Percentiles rank a stretch among this genome's conserved stretches.
Evolutionary conservation across 2,113 vertebrate genomes (phyloP).

Genomic region (Labrus mixtus): DNA sequence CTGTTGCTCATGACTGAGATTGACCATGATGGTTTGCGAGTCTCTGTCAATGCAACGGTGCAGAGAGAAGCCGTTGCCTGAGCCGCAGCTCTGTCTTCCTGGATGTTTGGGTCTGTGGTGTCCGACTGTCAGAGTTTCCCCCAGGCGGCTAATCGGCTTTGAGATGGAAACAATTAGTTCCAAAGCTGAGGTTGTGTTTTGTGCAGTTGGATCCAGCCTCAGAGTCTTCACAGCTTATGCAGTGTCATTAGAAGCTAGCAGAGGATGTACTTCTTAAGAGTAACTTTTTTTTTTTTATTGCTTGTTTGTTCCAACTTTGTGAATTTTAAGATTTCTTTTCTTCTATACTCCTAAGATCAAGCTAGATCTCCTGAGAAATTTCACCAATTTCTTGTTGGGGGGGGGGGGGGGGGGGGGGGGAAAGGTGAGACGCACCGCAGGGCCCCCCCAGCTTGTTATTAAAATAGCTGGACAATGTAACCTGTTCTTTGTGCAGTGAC

Average conservation of each 20-base stretch:
- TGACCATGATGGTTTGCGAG: slow-evolving; percentile 54
- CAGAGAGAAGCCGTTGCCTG: slow-evolving; percentile 62
- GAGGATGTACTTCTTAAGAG: slow-evolving; percentile 17
- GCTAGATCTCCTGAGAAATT: not conserved
- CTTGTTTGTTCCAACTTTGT: slow-evolving; percentile 6
- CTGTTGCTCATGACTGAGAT: slow-evolving; percentile 53
- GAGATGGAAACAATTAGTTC: slow-evolving; percentile 80
- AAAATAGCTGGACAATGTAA: slow-evolving; percentile 61
- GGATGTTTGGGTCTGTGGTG: slow-evolving; percentile 65
- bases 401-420: no score
- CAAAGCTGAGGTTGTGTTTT: slow-evolving; percentile 60
- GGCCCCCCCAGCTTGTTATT: slow-evolving; percentile 51
- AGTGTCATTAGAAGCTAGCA: slow-evolving; percentile 50
- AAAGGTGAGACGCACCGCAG: slow-evolving; percentile 2
- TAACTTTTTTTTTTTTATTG: slow-evolving; percentile 28
- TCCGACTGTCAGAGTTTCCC: slow-evolving; percentile 74
- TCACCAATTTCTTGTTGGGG: not conserved
- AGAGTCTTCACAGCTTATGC: slow-evolving; percentile 28
- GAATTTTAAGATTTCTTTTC: not conserved
- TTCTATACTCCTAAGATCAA: not conserved
- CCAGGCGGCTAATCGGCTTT: slow-evolving; percentile 72
- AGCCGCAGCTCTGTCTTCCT: slow-evolving; percentile 50
- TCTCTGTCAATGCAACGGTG: slow-evolving; percentile 39
- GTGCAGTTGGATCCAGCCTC: slow-evolving; percentile 42
- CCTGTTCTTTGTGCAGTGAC: slow-evolving; percentile 64